A percentile compares a stretch with the other conserved stretches of the same genome.
These are phyloP conservation scores for Myotis daubentonii DNA, from an alignment of 2,797 vertebrate species.

Conservation along the genomic window DNA sequence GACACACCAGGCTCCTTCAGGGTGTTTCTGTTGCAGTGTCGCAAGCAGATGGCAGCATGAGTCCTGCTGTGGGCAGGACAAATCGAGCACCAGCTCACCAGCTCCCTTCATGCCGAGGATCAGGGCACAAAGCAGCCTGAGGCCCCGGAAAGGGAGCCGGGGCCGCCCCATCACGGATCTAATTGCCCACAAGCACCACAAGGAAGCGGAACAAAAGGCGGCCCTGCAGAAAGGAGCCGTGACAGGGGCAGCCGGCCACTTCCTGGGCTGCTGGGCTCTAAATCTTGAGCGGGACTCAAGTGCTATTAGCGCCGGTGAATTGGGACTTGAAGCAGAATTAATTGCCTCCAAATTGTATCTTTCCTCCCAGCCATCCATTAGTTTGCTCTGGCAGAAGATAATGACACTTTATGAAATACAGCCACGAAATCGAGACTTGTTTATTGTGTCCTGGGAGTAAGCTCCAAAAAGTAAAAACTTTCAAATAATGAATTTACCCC, in stretches of 20 bases:
- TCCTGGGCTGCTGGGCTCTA: background rate
- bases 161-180: background rate
- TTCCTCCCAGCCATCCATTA: conserved; percentile 82
- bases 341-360: conserved; percentile 86
- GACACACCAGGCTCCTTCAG: background rate
- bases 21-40: background rate
- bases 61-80: conserved; percentile 19
- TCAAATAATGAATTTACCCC: background rate
- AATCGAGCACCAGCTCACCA: background rate
- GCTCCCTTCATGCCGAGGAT: background rate
- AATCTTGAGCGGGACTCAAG: conserved; percentile 63
- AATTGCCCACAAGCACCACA: conserved; percentile 14
- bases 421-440: conserved; percentile 35
- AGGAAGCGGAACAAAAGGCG: conserved; percentile 39
- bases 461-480: conserved; percentile 52
- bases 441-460: background rate
- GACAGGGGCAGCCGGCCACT: background rate
- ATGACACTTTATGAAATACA: conserved; percentile 80
- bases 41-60: conserved; percentile 69
- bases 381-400: conserved; percentile 83
- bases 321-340: conserved; percentile 86
- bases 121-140: background rate
- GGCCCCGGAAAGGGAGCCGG: background rate
- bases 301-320: conserved; percentile 79
- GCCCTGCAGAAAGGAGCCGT: background rate